Percentiles rank a stretch among this genome's conserved stretches.
These are phyloP conservation scores for Thryonomys swinderianus DNA, from an alignment of 2,113 vertebrate species.

Conservation along the genomic window DNA sequence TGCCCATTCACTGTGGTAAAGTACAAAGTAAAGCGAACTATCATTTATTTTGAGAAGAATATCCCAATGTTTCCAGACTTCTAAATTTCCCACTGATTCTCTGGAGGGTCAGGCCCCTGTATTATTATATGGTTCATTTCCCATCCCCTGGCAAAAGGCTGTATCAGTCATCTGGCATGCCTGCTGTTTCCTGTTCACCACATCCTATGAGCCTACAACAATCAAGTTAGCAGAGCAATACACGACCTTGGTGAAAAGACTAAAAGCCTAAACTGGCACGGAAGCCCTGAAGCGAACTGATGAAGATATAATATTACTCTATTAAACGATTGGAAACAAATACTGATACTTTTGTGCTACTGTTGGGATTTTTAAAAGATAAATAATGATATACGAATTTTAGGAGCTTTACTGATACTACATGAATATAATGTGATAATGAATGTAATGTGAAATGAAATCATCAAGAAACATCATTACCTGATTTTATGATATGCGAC, in stretches of 20 bases:
- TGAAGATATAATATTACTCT: background rate
- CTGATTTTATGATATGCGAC: background rate
- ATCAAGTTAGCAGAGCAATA: background rate
- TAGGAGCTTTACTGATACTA: background rate
- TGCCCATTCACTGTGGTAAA: background rate
- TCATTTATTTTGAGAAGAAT: constrained; percentile 34
- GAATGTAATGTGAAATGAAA: background rate
- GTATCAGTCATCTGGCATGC: background rate
- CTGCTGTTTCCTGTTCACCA: background rate
- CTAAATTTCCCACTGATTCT: background rate
- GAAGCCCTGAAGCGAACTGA: background rate
- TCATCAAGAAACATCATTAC: background rate
- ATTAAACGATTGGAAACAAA: background rate
- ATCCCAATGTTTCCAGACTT: background rate
- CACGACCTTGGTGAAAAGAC: background rate
- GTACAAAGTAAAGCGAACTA: background rate
- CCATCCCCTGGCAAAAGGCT: background rate
- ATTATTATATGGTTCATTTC: background rate
- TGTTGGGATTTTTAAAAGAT: background rate
- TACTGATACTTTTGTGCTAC: background rate
- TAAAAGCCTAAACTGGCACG: background rate
- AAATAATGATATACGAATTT: background rate
- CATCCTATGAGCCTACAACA: background rate
- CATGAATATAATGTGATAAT: background rate
- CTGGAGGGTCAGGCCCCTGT: background rate